These are phyloP conservation scores for Sebastes baramenuke DNA, from an alignment of 2,797 vertebrate species.

Conservation along the genomic window DNA sequence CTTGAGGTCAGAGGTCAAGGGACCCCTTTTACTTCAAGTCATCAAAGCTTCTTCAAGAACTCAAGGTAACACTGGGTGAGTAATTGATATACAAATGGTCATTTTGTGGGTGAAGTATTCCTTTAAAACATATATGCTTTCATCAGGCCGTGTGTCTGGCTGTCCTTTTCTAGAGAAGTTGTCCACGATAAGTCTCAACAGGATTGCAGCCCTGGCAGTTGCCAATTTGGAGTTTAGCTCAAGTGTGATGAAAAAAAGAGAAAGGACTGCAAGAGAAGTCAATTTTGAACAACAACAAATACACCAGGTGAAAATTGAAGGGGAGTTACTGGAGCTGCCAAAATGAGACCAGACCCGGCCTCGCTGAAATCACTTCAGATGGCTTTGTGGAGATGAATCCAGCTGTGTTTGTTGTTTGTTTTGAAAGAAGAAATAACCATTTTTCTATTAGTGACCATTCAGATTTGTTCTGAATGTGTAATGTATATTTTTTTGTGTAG, in stretches of 20 bases:
- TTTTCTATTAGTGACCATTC: neutral
- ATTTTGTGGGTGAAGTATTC: neutral
- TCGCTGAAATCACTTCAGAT: conserved; percentile 2
- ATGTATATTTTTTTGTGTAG: neutral
- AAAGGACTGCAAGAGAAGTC: conserved; percentile 10
- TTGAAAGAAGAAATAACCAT: neutral
- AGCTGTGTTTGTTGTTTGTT: conserved; percentile 22
- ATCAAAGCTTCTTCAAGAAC: too few relatives aligned
- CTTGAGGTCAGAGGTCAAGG: too few relatives aligned
- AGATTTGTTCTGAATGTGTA: neutral
- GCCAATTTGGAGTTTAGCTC: conserved; percentile 28
- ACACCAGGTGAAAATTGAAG: conserved; percentile 1
- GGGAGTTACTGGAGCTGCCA: neutral
- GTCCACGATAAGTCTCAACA: neutral
- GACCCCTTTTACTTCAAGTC: too few relatives aligned
- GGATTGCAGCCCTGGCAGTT: conserved; percentile 1
- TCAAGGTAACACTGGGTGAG: too few relatives aligned
- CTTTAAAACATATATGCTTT: neutral
- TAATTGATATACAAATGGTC: too few relatives aligned
- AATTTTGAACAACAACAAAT: conserved; percentile 22
- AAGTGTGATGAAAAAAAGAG: neutral
- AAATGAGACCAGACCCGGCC: conserved; percentile 4
- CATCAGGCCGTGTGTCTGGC: neutral
- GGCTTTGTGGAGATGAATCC: neutral
- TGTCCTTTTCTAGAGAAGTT: neutral